A percentile compares a stretch with the other conserved stretches of the same genome.
These are phyloP conservation scores for Pyrrhopygopsis socrates DNA, from an alignment of 2,888 invertebrate species.

Conservation along the genomic window DNA sequence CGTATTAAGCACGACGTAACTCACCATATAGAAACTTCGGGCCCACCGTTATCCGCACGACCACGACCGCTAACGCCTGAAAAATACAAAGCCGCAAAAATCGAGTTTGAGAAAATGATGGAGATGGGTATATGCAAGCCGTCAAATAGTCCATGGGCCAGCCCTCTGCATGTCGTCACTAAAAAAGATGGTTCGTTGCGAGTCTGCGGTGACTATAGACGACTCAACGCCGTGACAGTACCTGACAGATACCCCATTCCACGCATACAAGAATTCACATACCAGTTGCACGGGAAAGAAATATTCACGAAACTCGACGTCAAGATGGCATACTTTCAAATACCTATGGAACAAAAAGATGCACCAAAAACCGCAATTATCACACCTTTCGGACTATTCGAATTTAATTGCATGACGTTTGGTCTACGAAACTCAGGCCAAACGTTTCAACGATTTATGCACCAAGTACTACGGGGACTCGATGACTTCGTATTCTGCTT, in stretches of 20 bases:
- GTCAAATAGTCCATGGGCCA: constrained; percentile 81
- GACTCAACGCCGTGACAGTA: constrained; percentile 57
- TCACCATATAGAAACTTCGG: constrained; percentile 41
- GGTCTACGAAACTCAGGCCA: constrained; percentile 80
- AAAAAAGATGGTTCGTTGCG: constrained; percentile 77
- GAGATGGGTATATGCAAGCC: constrained; percentile 81
- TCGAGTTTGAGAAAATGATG: constrained; percentile 56
- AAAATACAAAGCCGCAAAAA: constrained; percentile 34
- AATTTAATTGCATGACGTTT: constrained; percentile 87
- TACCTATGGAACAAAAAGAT: constrained; percentile 48
- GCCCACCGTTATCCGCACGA: constrained; percentile 39
- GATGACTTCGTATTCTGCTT: neutral
- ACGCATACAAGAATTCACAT: constrained; percentile 61
- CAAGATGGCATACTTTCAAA: constrained; percentile 49
- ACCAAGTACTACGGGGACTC: neutral
- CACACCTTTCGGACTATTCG: constrained; percentile 84
- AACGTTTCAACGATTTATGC: constrained; percentile 27
- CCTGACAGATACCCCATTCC: constrained; percentile 65
- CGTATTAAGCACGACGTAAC: constrained; percentile 34
- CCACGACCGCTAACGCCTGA: constrained; percentile 34
- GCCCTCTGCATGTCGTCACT: constrained; percentile 83
- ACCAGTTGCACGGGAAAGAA: constrained; percentile 36
- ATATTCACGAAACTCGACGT: constrained; percentile 59
- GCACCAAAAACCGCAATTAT: constrained; percentile 61
- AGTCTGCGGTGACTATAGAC: constrained; percentile 86